phyloP scores from a whole-genome alignment of 2,797 vertebrate genomes.

The Labeo calbasu region DNA sequence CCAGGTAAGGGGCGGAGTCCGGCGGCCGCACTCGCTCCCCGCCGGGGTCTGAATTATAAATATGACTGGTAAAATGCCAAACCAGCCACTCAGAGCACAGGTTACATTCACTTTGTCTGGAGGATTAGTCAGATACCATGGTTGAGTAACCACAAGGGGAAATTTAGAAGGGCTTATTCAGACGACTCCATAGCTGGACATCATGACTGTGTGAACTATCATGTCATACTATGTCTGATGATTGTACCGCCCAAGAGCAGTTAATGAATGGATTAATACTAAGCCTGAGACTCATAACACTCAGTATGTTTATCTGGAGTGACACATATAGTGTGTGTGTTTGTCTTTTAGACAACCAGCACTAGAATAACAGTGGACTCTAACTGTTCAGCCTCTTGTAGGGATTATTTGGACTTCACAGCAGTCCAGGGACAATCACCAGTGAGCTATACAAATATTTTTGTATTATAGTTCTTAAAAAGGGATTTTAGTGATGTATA shows the following conservation, averaged over 20 bases:
- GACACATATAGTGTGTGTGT: background rate
- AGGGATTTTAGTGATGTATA: background rate
- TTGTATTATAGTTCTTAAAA: background rate
- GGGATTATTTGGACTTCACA: background rate
- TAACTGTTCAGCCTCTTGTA: background rate
- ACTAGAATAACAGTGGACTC: background rate
- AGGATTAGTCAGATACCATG: background rate
- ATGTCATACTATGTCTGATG: background rate
- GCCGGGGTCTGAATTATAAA: no score
- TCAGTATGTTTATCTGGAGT: background rate
- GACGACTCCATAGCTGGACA: background rate
- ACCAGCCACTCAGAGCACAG: background rate
- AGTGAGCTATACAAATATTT: background rate
- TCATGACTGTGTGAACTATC: constrained; percentile 11
- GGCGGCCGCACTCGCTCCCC: no score
- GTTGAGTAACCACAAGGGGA: background rate
- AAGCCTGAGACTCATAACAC: background rate
- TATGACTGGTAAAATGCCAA: background rate
- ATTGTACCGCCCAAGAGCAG: background rate
- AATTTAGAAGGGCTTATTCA: background rate
- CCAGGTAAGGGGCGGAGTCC: no score
- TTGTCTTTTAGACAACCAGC: background rate
- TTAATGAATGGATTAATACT: background rate
- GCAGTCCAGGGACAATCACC: background rate
- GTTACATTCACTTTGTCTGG: background rate